Percentiles rank a stretch among this genome's conserved stretches.
Evolutionary conservation across 2,888 invertebrate species (phyloP).

Genomic region (Machimus atricapillus): DNA sequence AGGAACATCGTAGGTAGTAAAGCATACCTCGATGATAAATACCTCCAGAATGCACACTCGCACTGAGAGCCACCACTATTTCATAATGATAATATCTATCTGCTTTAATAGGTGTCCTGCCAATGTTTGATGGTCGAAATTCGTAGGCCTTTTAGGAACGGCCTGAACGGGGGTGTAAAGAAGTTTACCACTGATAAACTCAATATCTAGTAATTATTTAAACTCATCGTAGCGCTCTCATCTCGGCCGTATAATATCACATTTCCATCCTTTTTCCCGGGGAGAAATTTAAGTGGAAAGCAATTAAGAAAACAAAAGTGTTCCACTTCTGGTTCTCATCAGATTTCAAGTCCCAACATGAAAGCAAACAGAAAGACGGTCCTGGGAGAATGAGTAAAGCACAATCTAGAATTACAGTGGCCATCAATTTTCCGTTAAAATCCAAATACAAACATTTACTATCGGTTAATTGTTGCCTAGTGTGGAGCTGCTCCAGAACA

Average conservation of each 20-base stretch:
- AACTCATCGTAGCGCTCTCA: neutral
- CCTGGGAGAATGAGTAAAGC: neutral
- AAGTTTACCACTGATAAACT: neutral
- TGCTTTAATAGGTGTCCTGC: neutral
- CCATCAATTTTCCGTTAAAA: constrained; percentile 30
- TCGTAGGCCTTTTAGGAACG: neutral
- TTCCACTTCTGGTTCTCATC: neutral
- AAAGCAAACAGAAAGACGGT: constrained; percentile 6
- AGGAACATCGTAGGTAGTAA: neutral
- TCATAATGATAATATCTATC: constrained; percentile 1
- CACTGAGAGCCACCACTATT: neutral
- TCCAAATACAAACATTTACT: constrained; percentile 23
- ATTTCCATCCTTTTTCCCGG: neutral
- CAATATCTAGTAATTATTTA: neutral
- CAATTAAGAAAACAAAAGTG: constrained; percentile 20
- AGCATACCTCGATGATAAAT: neutral
- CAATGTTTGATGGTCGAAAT: neutral
- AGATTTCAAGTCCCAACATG: neutral
- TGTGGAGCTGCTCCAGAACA: constrained; percentile 4
- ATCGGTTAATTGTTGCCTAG: constrained; percentile 29
- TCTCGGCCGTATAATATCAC: neutral
- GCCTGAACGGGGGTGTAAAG: neutral
- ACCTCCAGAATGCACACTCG: neutral
- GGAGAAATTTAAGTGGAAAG: neutral
- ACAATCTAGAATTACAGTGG: constrained; percentile 16